phyloP scores from a whole-genome alignment of 2,888 invertebrate species.

The Gisinianus flammeolus region DNA sequence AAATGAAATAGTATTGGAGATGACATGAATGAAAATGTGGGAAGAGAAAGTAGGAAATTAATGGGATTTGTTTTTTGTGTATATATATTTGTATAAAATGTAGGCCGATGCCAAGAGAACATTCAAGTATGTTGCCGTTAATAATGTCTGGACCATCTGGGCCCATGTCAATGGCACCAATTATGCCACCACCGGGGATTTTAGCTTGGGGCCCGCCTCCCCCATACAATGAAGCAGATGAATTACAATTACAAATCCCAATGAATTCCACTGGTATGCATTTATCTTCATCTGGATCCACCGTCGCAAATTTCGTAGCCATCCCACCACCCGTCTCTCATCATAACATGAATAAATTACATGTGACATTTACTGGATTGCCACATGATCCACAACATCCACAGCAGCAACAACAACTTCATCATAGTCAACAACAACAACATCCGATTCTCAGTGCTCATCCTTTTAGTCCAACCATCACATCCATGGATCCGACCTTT shows the following conservation, averaged over 20 bases:
- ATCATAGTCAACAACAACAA: background rate
- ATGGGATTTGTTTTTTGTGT: no score
- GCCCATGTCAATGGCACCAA: slow-evolving; percentile 28
- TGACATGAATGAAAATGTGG: background rate
- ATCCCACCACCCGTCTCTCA: slow-evolving; percentile 17
- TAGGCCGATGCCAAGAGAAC: slow-evolving; percentile 55
- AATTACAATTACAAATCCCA: background rate
- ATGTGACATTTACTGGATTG: background rate
- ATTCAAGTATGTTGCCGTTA: slow-evolving; percentile 54
- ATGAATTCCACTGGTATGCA: background rate
- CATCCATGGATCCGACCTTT: slow-evolving; percentile 47
- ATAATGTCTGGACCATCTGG: slow-evolving; percentile 47
- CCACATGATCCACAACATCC: background rate
- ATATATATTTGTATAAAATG: no score
- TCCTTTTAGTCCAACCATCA: slow-evolving; percentile 56
- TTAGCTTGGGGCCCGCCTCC: slow-evolving; percentile 57
- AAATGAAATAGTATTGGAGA: no score
- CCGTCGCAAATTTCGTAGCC: slow-evolving; percentile 16
- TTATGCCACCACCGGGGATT: slow-evolving; percentile 39
- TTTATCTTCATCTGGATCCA: background rate
- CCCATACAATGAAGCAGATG: slow-evolving; percentile 46
- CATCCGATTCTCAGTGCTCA: slow-evolving; percentile 42
- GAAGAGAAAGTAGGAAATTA: no score
- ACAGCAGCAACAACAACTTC: background rate
- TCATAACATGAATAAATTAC: background rate